A percentile compares a stretch with the other conserved stretches of the same genome.
Evolutionary conservation across 64 coral and sea anemone genomes (phyloP).

Genomic region (Pachyseris speciosa): DNA sequence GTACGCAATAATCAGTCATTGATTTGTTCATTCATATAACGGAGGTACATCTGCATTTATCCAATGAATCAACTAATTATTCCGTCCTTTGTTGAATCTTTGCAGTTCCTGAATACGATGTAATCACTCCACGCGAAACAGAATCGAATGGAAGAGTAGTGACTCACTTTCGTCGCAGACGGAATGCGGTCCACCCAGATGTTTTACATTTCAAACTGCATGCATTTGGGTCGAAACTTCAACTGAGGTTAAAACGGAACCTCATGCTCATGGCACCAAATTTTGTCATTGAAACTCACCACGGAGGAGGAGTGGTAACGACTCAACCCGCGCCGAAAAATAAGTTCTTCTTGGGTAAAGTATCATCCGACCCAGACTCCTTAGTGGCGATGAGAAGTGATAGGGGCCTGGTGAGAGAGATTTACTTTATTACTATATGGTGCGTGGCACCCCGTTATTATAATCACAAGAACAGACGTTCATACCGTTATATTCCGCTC

Average conservation of each 20-base stretch:
- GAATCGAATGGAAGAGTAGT: neutral
- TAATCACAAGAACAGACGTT: too few relatives aligned
- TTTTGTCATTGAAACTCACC: neutral
- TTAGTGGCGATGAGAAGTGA: constrained; percentile 36
- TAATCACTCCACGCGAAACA: constrained; percentile 19
- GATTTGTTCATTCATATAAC: neutral
- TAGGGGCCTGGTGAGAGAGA: constrained; percentile 45
- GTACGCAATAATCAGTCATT: neutral
- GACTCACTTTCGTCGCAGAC: neutral
- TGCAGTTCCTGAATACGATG: constrained; percentile 64
- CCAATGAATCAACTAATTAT: too few relatives aligned
- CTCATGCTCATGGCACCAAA: neutral
- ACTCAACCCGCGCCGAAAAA: constrained; percentile 6
- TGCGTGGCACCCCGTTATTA: too few relatives aligned
- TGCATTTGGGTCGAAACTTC: constrained; percentile 35
- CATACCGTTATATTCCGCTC: too few relatives aligned
- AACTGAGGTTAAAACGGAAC: constrained; percentile 29
- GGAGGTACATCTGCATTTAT: too few relatives aligned
- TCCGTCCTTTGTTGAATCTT: neutral
- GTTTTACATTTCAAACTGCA: constrained; percentile 11
- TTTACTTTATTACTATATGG: too few relatives aligned
- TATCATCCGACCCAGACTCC: constrained; percentile 41
- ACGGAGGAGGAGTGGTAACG: constrained; percentile 11
- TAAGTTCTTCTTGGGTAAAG: constrained; percentile 45
- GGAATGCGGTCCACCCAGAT: neutral